A percentile compares a stretch with the other conserved stretches of the same genome.
phyloP scores from a whole-genome alignment of 2,797 vertebrate species.

The Tokudaia tokunoshimensis region DNA sequence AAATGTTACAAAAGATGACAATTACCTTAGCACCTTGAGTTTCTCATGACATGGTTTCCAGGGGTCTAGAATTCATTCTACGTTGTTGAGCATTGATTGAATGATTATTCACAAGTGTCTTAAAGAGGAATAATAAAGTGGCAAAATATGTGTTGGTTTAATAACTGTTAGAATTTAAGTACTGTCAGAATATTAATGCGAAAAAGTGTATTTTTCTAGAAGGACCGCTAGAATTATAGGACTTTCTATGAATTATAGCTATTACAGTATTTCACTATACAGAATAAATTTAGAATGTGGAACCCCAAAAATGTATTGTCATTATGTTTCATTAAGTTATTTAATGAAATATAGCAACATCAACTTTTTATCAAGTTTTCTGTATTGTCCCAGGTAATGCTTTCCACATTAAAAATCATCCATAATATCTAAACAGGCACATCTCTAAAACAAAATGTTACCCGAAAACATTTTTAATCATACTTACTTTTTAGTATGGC shows the following conservation, averaged over 20 bases:
- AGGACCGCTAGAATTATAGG: not conserved
- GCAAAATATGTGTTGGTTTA: slow-evolving; percentile 43
- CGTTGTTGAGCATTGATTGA: slow-evolving; percentile 19
- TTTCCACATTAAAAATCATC: slow-evolving; percentile 23
- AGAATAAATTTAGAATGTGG: slow-evolving; percentile 30
- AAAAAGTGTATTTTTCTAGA: slow-evolving; percentile 47
- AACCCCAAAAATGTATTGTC: not conserved
- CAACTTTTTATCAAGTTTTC: slow-evolving; percentile 55
- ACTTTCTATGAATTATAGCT: not conserved
- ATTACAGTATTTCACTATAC: not conserved
- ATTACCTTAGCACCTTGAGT: not conserved
- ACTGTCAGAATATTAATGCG: slow-evolving; percentile 10
- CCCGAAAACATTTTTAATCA: slow-evolving; percentile 50
- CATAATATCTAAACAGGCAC: not conserved
- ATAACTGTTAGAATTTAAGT: not conserved
- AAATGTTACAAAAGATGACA: slow-evolving; percentile 56
- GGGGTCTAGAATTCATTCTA: slow-evolving; percentile 1
- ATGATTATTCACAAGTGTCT: slow-evolving; percentile 57
- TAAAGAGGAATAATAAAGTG: slow-evolving; percentile 60
- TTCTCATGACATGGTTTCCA: slow-evolving; percentile 51
- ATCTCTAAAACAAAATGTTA: slow-evolving; percentile 54
- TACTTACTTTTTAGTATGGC: not conserved
- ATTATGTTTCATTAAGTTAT: not conserved
- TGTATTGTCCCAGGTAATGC: slow-evolving; percentile 11
- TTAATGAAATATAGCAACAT: not conserved